Evolutionary conservation across 2,113 vertebrate genomes (phyloP), one percentile per base, ranked within the genome.

Genomic region (Osmerus eperlanus): DNA sequence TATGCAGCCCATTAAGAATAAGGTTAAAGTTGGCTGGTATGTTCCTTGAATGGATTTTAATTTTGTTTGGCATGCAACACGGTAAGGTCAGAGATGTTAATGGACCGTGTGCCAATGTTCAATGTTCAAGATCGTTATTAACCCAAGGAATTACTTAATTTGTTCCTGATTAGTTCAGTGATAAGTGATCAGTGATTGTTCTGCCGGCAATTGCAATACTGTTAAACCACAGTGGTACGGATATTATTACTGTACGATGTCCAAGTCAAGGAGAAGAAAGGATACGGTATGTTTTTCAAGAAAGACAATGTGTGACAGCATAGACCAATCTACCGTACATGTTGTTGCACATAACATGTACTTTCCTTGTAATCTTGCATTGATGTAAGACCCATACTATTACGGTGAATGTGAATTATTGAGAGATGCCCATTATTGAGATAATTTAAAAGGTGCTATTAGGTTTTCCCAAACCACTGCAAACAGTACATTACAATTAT

Each of bases 71-170:
- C 51, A 11, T 71, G 18, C 65, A 36, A 75, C 75, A 74, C 54
- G 15, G 56, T 61, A 16, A 59, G 81, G 78, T 75, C 78, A 72
- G 18, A 62, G 75, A 77, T 74, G 72, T 67, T 72, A 75, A 75
- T 70, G 75, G 41, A 69, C 62, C 66, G 19, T 77, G 74, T 62
- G 67, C 55, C 25, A 25, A 41, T 70, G 56, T 70, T 52, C 25
- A 25, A 41, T 70, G 56, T 70, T 52, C 2, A 52, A 75, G 71
- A 79, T 70, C 65, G 63, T 70, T 79, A 66, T 70, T 78, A 78
- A 73, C 78, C 78, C 41, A 66, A 72, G 67, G 68, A 83, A 77
- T 83, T 18, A 59, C 7, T 67, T 64, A 19, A 74, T 74, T 68
- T 71, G 65, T 61, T 73, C 55, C 25, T 28, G 5, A 72, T 54